Evolutionary conservation across 1,140 invertebrate species (phyloP).

Genomic region (Lordiphosa mommai): DNA sequence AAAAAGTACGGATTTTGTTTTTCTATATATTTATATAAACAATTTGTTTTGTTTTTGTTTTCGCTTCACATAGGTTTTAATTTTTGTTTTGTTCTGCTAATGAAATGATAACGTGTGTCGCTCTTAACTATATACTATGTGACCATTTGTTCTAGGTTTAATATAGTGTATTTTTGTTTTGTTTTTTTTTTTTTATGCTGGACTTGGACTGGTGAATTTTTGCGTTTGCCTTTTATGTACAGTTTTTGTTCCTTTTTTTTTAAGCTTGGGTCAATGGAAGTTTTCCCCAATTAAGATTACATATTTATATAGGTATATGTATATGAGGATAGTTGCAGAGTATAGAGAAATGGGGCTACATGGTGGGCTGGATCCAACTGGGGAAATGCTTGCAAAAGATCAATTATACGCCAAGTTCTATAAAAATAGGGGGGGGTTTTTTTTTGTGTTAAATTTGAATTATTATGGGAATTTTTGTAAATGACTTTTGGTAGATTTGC

Average conservation of each 20-base stretch:
- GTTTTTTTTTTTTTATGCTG: constrained; percentile 13
- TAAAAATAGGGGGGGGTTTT: neutral
- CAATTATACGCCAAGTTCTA: constrained; percentile 11
- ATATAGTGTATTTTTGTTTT: constrained; percentile 31
- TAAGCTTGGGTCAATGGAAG: constrained; percentile 30
- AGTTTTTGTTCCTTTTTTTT: neutral
- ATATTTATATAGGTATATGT: constrained; percentile 1
- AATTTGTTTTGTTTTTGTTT: constrained; percentile 16
- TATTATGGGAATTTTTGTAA: constrained; percentile 5
- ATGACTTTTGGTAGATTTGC: constrained; percentile 9
- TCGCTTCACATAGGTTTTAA: constrained; percentile 50
- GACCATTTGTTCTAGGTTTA: constrained; percentile 40
- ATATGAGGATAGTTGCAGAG: constrained; percentile 11
- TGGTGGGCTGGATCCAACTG: constrained; percentile 28
- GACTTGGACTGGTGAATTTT: constrained; percentile 17
- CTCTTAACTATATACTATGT: constrained; percentile 38
- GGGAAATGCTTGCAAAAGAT: constrained; percentile 22
- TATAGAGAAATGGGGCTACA: constrained; percentile 12
- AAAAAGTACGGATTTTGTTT: neutral
- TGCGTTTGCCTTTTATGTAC: neutral
- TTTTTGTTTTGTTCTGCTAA: constrained; percentile 15
- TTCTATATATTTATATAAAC: constrained; percentile 57
- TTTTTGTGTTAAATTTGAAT: neutral
- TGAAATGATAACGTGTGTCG: constrained; percentile 65
- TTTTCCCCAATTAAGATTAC: constrained; percentile 7